Evolutionary conservation across 1,140 invertebrate genomes (phyloP).

Genomic region (Drosophila sp.): DNA sequence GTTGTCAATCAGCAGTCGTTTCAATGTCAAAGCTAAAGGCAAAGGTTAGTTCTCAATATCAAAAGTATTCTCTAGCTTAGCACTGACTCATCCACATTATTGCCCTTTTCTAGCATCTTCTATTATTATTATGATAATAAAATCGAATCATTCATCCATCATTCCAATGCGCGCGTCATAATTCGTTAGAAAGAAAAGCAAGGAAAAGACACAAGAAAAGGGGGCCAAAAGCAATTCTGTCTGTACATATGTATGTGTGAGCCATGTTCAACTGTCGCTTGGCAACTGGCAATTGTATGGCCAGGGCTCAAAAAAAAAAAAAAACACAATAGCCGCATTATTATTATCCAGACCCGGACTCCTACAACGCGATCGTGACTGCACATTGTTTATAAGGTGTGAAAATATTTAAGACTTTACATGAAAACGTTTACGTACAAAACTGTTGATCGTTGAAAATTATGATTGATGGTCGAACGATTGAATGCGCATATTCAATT

Average conservation of each 20-base stretch:
- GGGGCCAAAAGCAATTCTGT: conserved; percentile 24
- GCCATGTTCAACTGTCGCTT: conserved; percentile 68
- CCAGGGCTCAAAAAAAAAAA: no score
- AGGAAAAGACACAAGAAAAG: conserved; percentile 24
- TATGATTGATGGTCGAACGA: conserved; percentile 81
- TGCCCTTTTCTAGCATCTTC: conserved; percentile 4
- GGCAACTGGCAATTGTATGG: conserved; percentile 16
- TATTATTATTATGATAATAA: conserved; percentile 39
- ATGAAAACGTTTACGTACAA: conserved; percentile 79
- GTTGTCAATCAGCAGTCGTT: conserved; percentile 58
- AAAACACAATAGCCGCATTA: conserved; percentile 70
- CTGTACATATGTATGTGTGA: neutral
- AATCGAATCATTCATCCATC: conserved; percentile 73
- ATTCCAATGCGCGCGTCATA: conserved; percentile 68
- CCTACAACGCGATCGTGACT: conserved; percentile 68
- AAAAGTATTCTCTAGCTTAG: conserved; percentile 27
- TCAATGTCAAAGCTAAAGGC: conserved; percentile 64
- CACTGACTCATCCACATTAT: conserved; percentile 64
- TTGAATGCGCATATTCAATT: conserved; percentile 58
- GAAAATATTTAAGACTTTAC: conserved; percentile 82
- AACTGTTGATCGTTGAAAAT: conserved; percentile 83
- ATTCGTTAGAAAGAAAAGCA: conserved; percentile 71
- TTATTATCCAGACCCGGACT: conserved; percentile 49
- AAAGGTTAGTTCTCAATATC: conserved; percentile 43
- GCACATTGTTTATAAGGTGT: conserved; percentile 83